A percentile compares a stretch with the other conserved stretches of the same genome.
phyloP scores from a whole-genome alignment of 2,888 invertebrate genomes.

The Drosophila parthenogenetica region DNA sequence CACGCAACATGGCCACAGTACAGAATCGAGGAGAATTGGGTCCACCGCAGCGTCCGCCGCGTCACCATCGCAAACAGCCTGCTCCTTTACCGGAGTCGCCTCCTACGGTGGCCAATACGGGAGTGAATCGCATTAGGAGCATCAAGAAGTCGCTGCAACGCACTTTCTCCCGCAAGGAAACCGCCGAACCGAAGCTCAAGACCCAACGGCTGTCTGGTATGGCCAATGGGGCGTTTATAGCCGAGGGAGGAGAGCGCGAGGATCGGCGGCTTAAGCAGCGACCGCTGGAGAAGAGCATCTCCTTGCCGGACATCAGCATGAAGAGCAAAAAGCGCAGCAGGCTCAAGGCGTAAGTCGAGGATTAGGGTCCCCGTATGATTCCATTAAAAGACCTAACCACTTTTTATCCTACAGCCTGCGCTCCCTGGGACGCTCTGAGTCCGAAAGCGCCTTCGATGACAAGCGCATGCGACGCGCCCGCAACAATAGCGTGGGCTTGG shows the following conservation, averaged over 20 bases:
- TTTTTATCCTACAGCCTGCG: slow-evolving; percentile 44
- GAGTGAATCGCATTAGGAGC: slow-evolving; percentile 82
- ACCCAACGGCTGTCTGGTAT: slow-evolving; percentile 38
- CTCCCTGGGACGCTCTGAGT: slow-evolving; percentile 89
- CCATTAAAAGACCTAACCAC: background rate
- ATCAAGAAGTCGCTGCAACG: slow-evolving; percentile 85
- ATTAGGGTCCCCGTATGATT: background rate
- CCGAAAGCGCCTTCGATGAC: slow-evolving; percentile 91
- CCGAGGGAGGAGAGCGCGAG: slow-evolving; percentile 84
- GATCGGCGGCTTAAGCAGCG: slow-evolving; percentile 87
- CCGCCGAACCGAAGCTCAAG: slow-evolving; percentile 59
- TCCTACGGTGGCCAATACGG: slow-evolving; percentile 40
- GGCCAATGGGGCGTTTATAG: slow-evolving; percentile 76
- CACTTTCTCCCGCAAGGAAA: slow-evolving; percentile 86
- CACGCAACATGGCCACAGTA: slow-evolving; percentile 74
- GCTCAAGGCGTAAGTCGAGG: slow-evolving; percentile 88
- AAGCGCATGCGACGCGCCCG: slow-evolving; percentile 88
- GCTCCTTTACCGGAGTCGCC: slow-evolving; percentile 32
- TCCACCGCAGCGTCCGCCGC: slow-evolving; percentile 77
- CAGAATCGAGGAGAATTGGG: slow-evolving; percentile 38
- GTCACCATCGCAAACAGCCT: slow-evolving; percentile 75
- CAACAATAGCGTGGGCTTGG: slow-evolving; percentile 88
- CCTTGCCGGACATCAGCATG: slow-evolving; percentile 93
- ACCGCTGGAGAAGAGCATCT: slow-evolving; percentile 91
- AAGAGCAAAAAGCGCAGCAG: slow-evolving; percentile 90